These are phyloP conservation scores for Phasianus colchicus DNA, from an alignment of 2,113 vertebrate genomes.

Conservation along the genomic window DNA sequence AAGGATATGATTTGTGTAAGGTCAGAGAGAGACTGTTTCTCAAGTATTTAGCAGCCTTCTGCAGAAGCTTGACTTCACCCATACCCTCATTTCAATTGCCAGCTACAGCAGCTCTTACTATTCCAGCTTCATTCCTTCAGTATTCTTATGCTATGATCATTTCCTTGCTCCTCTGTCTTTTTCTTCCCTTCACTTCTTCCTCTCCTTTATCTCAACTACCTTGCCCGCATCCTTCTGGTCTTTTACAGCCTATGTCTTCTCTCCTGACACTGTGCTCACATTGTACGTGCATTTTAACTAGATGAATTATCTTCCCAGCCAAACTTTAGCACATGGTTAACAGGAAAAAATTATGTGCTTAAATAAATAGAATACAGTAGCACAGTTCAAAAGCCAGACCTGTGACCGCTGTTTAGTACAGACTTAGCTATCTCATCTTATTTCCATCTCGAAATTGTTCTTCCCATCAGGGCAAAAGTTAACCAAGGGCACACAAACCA, in stretches of 20 bases:
- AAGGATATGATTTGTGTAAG: too few relatives aligned
- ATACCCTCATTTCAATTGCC: neutral
- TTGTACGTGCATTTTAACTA: rapidly evolving
- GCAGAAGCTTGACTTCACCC: neutral
- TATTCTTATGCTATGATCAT: neutral
- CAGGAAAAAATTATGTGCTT: neutral
- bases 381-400: neutral
- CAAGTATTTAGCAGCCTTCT: neutral
- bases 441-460: neutral
- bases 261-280: neutral
- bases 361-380: neutral
- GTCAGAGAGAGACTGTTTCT: neutral
- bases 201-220: neutral
- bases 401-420: neutral
- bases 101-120: neutral
- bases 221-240: neutral
- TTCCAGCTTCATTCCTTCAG: neutral
- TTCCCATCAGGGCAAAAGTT: neutral
- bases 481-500: neutral
- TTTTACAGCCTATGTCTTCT: neutral
- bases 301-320: neutral
- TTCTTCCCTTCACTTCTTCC: neutral
- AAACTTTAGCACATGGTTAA: neutral
- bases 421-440: neutral
- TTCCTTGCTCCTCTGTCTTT: neutral